phyloP scores from a whole-genome alignment of 2,888 invertebrate species.

The Pachymerium ferrugineum region DNA sequence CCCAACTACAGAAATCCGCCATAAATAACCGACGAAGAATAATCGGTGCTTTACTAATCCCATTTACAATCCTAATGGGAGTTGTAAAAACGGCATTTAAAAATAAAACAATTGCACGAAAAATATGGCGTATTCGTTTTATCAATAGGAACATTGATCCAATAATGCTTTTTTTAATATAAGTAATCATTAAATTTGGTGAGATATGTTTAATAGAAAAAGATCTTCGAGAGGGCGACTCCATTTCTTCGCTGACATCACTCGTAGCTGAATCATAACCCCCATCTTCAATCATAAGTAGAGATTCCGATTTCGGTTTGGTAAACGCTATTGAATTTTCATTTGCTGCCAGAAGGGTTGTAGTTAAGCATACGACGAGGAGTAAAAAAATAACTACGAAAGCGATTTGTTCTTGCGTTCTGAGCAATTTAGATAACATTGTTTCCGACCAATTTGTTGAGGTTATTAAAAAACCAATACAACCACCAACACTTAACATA shows the following conservation, averaged over 20 bases:
- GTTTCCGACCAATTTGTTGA: constrained; percentile 41
- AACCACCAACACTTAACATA: constrained; percentile 44
- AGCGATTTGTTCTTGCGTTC: constrained; percentile 42
- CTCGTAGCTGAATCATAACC: constrained; percentile 44
- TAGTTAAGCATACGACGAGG: constrained; percentile 39
- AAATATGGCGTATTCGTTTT: not conserved
- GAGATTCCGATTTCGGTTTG: not conserved
- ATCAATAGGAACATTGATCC: not conserved
- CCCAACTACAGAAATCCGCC: constrained; percentile 43
- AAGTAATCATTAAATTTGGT: not conserved
- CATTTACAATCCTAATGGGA: not conserved
- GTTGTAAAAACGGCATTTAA: not conserved
- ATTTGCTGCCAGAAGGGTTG: constrained; percentile 41
- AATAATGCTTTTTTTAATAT: not conserved
- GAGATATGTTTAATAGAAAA: not conserved
- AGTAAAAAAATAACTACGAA: constrained; percentile 41
- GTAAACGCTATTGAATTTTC: constrained; percentile 34
- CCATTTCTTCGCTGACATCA: constrained; percentile 23
- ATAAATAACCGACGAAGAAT: constrained; percentile 41
- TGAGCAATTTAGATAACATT: constrained; percentile 29
- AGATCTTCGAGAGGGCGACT: not conserved
- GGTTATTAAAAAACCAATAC: constrained; percentile 44
- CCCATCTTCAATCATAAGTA: constrained; percentile 38
- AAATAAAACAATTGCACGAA: not conserved
- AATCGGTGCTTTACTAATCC: constrained; percentile 36